Conservation (phyloP, 2,113 vertebrate genomes). For the Orientallactaga bullata region DNA sequence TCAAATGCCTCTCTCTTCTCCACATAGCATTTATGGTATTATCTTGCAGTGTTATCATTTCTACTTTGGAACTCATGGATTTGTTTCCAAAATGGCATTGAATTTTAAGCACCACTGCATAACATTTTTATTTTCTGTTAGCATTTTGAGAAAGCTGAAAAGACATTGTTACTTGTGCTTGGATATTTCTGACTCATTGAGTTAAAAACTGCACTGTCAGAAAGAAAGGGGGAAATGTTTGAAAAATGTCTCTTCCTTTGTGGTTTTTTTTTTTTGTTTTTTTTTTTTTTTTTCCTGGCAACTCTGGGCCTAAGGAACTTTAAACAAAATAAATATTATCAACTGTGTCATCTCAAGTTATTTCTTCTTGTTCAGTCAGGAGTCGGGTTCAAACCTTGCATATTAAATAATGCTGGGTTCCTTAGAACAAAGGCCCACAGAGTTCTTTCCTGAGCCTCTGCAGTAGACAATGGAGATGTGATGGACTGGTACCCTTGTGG, state of each 20-base stretch:
- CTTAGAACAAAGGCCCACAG: neutral
- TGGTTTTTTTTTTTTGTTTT: too few species aligned
- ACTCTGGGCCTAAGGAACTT: neutral
- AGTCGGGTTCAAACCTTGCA: neutral
- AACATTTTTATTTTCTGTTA: conserved; percentile 71
- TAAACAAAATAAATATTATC: conserved; percentile 3
- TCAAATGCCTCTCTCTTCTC: conserved; percentile 59
- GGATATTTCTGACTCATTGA: conserved; percentile 50
- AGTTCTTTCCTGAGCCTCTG: neutral
- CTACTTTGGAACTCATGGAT: conserved; percentile 40
- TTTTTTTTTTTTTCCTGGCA: too few species aligned
- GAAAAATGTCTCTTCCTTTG: conserved; percentile 42
- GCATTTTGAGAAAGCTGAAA: conserved; percentile 48
- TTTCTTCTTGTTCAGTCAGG: neutral
- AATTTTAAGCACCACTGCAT: conserved; percentile 81
- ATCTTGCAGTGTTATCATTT: conserved; percentile 47
- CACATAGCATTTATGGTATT: conserved; percentile 37
- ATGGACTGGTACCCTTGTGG: neutral
- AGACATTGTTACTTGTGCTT: conserved; percentile 38
- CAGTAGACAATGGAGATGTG: neutral
- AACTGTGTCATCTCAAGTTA: neutral
- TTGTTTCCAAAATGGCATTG: conserved; percentile 81
- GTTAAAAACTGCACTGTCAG: conserved; percentile 26
- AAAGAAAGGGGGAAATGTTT: conserved; percentile 10
- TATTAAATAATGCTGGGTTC: neutral